Evolutionary conservation across 2,113 vertebrate genomes (phyloP), one percentile per base, ranked within the genome.

Genomic region (Lutjanus erythropterus): DNA sequence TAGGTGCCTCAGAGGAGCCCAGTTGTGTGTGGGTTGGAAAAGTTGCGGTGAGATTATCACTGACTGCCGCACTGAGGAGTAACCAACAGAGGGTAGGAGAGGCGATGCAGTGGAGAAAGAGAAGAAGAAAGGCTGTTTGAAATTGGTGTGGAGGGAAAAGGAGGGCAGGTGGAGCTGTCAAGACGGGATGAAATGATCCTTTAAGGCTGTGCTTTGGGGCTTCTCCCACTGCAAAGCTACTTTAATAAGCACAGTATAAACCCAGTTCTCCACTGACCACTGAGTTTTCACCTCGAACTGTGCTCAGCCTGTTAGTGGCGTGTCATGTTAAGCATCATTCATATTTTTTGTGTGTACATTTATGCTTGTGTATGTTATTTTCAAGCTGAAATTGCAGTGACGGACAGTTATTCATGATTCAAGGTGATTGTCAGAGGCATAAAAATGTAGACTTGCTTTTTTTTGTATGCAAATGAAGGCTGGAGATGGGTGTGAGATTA

Each of bases 31-130:
- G 83, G 70, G 83, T 77, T 79, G 59, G 47, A 85, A 71, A 62
- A 77, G 77, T 86, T 88, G 80, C 44, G 73, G 80, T 74, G 62
- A 75, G 88, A 84, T 89, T 42, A 86, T 70, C 84, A 56, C 69
- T 6, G 27, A 49, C 71, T 71, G 42, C 49, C 7, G 65, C 87
- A 39, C 76, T 71, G 23, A 71, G 68, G 23, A 59, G 52, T 50
- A 68, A 53, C 62, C 23, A 19, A 41, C 52, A 46, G 66, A 47
- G 15, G 68, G 47, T 35, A 11, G 49, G 50, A 60, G 71, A 52
- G 53, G 66, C 29, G 41, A 35, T 33, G 61, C 6, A 52, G 21
- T 27, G 41, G 41, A 65, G 53, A 25, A 46, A 23, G 11, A 49
- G 47, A 14, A 44, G 52, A 15, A 39, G 52, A n/a, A 35, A n/a